Percentiles rank a stretch among this genome's conserved stretches.
These are phyloP conservation scores for Loriculus beryllinus DNA, from an alignment of 2,797 vertebrate species.

Conservation along the genomic window DNA sequence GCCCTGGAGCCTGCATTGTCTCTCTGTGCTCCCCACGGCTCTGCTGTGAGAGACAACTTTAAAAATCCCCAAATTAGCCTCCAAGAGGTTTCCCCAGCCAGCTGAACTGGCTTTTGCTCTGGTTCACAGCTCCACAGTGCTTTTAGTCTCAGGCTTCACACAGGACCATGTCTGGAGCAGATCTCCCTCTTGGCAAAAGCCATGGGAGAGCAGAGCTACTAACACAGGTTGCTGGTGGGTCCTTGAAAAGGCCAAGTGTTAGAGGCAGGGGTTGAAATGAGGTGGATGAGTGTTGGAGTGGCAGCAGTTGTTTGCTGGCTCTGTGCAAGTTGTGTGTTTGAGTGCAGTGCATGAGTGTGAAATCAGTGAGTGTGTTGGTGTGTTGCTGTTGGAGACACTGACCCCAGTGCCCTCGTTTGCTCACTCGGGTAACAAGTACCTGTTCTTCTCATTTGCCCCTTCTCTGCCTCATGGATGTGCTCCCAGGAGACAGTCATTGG, in stretches of 20 bases:
- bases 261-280: neutral
- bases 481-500: constrained; percentile 86
- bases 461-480: neutral
- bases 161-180: neutral
- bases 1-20: neutral
- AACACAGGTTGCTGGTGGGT: neutral
- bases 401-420: neutral
- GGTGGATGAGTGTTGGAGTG: neutral
- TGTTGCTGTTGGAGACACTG: neutral
- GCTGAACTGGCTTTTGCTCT: constrained; percentile 20
- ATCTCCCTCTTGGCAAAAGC: constrained; percentile 3
- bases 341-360: neutral
- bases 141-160: neutral
- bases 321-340: neutral
- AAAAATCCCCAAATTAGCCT: neutral
- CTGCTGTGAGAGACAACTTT: neutral
- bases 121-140: neutral
- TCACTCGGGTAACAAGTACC: constrained; percentile 11
- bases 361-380: neutral
- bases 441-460: constrained; percentile 47
- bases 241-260: neutral
- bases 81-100: neutral
- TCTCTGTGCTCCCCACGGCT: neutral
- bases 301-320: neutral
- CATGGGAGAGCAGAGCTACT: neutral